Evolutionary conservation across 2,797 vertebrate species (phyloP).

Genomic region (Potorous gilbertii): DNA sequence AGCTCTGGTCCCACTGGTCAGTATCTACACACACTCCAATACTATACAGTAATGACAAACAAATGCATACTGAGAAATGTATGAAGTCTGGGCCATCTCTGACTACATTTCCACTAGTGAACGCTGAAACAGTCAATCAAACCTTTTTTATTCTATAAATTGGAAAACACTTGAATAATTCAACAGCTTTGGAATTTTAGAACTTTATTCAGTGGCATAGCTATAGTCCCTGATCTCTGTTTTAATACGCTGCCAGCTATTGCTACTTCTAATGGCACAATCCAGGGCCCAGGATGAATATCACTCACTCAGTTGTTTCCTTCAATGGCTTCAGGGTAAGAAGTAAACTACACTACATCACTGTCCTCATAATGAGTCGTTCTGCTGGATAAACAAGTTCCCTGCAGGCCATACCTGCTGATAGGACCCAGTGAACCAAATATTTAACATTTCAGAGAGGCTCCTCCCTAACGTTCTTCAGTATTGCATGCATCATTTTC

Average conservation of each 20-base stretch:
- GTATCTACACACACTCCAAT: background rate
- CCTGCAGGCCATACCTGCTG: slow-evolving; percentile 75
- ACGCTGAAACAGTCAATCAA: slow-evolving; percentile 72
- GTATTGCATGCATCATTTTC: slow-evolving; percentile 68
- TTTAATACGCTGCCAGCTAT: slow-evolving; percentile 81
- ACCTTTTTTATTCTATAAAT: slow-evolving; percentile 76
- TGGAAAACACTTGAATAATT: slow-evolving; percentile 84
- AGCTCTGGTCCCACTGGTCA: slow-evolving; percentile 36
- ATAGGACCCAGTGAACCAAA: slow-evolving; percentile 74
- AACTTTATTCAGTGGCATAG: slow-evolving; percentile 68
- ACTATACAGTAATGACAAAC: slow-evolving; percentile 56
- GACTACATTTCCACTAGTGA: slow-evolving; percentile 61
- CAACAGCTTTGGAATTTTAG: slow-evolving; percentile 79
- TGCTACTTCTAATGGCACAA: slow-evolving; percentile 74
- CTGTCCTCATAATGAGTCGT: slow-evolving; percentile 78
- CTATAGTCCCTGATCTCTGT: slow-evolving; percentile 74
- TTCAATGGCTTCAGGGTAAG: slow-evolving; percentile 77
- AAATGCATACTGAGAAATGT: slow-evolving; percentile 46
- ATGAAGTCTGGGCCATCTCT: slow-evolving; percentile 44
- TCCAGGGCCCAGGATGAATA: slow-evolving; percentile 69
- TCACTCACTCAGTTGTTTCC: slow-evolving; percentile 76
- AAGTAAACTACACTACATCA: slow-evolving; percentile 80
- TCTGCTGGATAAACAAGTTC: slow-evolving; percentile 79
- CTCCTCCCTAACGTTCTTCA: slow-evolving; percentile 72
- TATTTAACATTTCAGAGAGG: slow-evolving; percentile 75